Percentiles rank a stretch among this genome's conserved stretches.
Evolutionary conservation across 2,113 vertebrate genomes (phyloP).

Genomic region (Choloepus hoffmanni): DNA sequence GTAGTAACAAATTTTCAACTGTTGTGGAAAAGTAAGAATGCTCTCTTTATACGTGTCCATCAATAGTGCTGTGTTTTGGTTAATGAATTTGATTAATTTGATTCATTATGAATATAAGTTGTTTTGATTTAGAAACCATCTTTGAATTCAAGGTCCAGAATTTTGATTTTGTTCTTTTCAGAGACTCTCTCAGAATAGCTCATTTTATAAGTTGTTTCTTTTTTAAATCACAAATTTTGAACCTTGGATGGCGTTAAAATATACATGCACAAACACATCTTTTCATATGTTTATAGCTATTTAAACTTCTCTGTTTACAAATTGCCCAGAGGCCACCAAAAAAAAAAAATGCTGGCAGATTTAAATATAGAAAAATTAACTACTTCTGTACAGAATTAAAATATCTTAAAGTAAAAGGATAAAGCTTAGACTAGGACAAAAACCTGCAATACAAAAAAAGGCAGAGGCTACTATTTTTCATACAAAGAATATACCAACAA

Average conservation of each 20-base stretch:
- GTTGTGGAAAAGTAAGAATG: background rate
- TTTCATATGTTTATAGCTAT: background rate
- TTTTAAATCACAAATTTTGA: background rate
- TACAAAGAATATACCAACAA: background rate
- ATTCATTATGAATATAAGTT: background rate
- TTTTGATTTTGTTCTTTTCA: background rate
- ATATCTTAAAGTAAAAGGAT: background rate
- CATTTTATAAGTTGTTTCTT: background rate
- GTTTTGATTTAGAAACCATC: background rate
- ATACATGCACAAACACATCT: background rate
- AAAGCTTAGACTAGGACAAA: constrained; percentile 28
- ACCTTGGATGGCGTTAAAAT: background rate
- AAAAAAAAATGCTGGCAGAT: background rate
- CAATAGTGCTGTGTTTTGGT: background rate
- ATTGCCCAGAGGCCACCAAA: background rate
- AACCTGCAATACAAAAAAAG: background rate
- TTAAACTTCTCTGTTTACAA: background rate
- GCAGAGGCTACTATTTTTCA: background rate
- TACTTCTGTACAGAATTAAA: background rate
- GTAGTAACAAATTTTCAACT: background rate
- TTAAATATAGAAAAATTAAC: background rate
- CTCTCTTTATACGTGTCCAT: background rate
- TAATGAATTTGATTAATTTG: constrained; percentile 19
- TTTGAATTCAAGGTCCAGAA: background rate
- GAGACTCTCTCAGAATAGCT: constrained; percentile 4